Evolutionary conservation across 2,113 vertebrate species (phyloP).

Genomic region (Cyanocitta stelleri): DNA sequence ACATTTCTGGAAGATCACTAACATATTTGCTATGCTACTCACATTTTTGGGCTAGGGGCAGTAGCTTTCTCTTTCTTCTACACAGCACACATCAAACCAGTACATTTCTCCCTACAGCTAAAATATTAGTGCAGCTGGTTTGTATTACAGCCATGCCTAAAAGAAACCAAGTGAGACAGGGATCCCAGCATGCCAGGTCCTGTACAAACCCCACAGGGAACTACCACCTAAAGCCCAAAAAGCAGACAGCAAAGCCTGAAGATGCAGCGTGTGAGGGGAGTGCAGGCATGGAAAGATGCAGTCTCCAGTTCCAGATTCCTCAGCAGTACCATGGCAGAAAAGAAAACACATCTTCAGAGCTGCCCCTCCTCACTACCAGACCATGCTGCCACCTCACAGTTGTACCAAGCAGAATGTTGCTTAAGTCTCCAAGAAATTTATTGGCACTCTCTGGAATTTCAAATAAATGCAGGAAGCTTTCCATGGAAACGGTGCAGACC

Average conservation of each 20-base stretch:
- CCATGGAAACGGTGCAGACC: not conserved
- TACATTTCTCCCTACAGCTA: conserved; percentile 23
- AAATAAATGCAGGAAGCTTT: not conserved
- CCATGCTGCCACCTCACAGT: not conserved
- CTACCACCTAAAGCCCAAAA: not conserved
- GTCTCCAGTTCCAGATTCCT: not conserved
- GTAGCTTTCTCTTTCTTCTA: conserved; percentile 31
- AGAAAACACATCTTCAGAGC: not conserved
- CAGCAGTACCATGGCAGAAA: not conserved
- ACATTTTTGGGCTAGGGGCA: conserved; percentile 19
- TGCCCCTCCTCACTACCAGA: not conserved
- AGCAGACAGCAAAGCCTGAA: not conserved
- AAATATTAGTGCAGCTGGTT: conserved; percentile 26
- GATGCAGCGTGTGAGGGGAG: rapidly evolving
- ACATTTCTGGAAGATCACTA: conserved; percentile 27
- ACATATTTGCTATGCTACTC: not conserved
- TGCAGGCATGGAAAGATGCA: not conserved
- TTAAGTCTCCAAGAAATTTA: not conserved
- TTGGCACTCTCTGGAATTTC: not conserved
- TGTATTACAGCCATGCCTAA: not conserved
- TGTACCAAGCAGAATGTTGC: rapidly evolving
- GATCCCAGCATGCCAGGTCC: not conserved
- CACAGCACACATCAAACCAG: conserved; percentile 16
- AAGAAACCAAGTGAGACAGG: not conserved
- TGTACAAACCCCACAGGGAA: not conserved